phyloP scores from a whole-genome alignment of 2,797 vertebrate genomes.

The Urophycis tenuis region DNA sequence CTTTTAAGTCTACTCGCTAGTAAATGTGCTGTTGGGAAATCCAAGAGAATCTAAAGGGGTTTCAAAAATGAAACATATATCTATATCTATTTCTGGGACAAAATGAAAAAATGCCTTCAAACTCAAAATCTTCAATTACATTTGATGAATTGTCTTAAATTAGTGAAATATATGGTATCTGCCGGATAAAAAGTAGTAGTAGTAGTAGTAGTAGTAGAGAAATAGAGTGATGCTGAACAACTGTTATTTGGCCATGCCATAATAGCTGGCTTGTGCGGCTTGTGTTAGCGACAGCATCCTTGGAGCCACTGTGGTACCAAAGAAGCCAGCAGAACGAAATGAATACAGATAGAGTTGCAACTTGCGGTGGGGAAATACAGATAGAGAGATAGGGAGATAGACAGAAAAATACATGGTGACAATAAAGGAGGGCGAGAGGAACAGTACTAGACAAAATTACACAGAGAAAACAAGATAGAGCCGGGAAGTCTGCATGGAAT shows the following conservation, averaged over 20 bases:
- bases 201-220: slow-evolving; percentile 8
- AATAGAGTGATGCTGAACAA: slow-evolving; percentile 45
- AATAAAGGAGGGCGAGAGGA: slow-evolving; percentile 20
- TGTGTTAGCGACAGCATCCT: slow-evolving; percentile 55
- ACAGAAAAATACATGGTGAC: neutral
- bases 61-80: neutral
- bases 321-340: slow-evolving; percentile 56
- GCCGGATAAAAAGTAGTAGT: neutral
- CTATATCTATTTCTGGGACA: neutral
- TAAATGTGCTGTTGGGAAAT: neutral
- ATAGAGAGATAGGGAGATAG: neutral
- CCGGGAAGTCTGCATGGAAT: neutral
- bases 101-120: neutral
- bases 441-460: slow-evolving; percentile 11
- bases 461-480: neutral
- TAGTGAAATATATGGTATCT: neutral
- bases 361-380: slow-evolving; percentile 32
- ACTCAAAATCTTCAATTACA: neutral
- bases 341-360: slow-evolving; percentile 62
- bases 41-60: neutral
- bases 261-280: slow-evolving; percentile 56
- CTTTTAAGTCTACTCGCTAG: neutral
- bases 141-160: neutral
- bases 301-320: slow-evolving; percentile 44
- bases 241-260: slow-evolving; percentile 41